Percentiles rank a stretch among this genome's conserved stretches.
Evolutionary conservation across 1,140 invertebrate species (phyloP).

Genomic region (Amyelois transitella): DNA sequence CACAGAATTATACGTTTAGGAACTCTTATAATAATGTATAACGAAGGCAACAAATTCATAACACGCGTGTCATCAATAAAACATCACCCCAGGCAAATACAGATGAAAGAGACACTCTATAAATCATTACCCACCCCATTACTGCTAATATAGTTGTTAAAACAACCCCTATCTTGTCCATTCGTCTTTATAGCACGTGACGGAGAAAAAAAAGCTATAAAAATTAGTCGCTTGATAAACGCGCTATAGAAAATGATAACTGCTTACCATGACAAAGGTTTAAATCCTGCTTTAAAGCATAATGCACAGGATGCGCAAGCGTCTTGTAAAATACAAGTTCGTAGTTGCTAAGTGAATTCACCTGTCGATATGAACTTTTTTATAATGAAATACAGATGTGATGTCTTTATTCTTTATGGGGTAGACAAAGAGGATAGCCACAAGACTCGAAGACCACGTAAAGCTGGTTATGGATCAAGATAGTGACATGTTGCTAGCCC

Average conservation of each 20-base stretch:
- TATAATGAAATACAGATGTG: not conserved
- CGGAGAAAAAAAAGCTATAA: conserved; percentile 51
- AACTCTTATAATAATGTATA: conserved; percentile 18
- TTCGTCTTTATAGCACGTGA: conserved; percentile 56
- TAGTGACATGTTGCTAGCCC: no score
- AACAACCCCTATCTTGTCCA: conserved; percentile 71
- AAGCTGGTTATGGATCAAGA: no score
- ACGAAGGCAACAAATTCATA: conserved; percentile 41
- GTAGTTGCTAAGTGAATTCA: conserved; percentile 52
- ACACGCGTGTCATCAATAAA: conserved; percentile 65
- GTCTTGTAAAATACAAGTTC: conserved; percentile 12
- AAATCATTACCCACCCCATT: conserved; percentile 67
- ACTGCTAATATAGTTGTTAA: conserved; percentile 71
- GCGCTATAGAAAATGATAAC: conserved; percentile 55
- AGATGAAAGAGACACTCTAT: conserved; percentile 66
- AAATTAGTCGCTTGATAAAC: conserved; percentile 54
- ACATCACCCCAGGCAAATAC: conserved; percentile 54
- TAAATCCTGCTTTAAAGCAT: conserved; percentile 24
- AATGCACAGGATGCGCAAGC: conserved; percentile 47
- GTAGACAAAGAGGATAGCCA: no score
- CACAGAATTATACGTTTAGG: not conserved
- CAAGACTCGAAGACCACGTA: no score
- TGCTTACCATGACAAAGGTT: conserved; percentile 65
- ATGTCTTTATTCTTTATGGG: no score
- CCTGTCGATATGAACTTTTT: conserved; percentile 26